phyloP scores from a whole-genome alignment of 2,113 vertebrate genomes.

The Misgurnus mizolepis region DNA sequence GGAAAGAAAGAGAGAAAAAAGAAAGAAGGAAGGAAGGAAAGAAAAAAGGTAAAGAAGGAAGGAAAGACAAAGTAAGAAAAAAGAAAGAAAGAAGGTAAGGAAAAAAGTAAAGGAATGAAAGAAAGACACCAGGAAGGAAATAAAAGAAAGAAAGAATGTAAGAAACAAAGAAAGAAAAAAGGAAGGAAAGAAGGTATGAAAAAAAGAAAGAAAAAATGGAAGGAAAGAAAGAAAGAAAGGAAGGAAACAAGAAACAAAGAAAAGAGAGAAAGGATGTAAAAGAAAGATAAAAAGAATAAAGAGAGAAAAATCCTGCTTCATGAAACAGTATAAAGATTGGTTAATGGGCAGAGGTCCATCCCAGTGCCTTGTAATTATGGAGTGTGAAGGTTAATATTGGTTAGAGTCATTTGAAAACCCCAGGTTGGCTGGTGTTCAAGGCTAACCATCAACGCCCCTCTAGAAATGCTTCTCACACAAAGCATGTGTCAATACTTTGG shows the following conservation, averaged over 20 bases:
- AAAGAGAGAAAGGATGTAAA: not conserved
- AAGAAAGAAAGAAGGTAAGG: no score
- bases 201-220: no score
- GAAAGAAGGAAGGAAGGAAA: no score
- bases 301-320: constrained; percentile 11
- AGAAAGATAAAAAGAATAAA: not conserved
- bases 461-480: constrained; percentile 39
- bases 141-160: no score
- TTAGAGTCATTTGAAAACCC: constrained; percentile 55
- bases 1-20: not conserved
- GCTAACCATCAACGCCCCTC: constrained; percentile 38
- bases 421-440: constrained; percentile 58
- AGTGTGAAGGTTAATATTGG: constrained; percentile 57
- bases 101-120: no score
- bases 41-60: not conserved
- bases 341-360: constrained; percentile 21
- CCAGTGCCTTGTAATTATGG: constrained; percentile 56
- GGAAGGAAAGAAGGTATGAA: no score
- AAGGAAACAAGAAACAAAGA: not conserved
- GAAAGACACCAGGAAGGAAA: no score
- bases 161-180: no score
- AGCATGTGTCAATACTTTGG: constrained; percentile 40
- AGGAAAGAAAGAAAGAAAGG: not conserved
- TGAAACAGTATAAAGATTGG: constrained; percentile 34
- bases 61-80: not conserved